These are phyloP conservation scores for Anthophora plumipes DNA, from an alignment of 2,888 invertebrate species.

Conservation along the genomic window DNA sequence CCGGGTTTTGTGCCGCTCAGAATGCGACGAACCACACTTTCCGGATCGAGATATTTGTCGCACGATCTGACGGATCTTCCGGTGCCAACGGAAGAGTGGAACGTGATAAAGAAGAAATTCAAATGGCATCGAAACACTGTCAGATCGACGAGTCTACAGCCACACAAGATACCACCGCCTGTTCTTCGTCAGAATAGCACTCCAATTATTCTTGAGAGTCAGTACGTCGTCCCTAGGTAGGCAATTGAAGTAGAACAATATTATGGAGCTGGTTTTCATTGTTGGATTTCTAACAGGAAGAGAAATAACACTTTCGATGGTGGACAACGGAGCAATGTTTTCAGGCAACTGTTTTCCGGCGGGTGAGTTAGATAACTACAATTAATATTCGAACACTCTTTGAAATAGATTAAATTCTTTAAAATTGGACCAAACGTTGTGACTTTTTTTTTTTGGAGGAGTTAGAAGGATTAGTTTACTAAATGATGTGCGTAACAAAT, in stretches of 20 bases:
- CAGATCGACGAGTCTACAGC: constrained; percentile 82
- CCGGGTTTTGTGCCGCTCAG: constrained; percentile 84
- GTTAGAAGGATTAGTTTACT: no score
- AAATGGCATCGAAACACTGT: constrained; percentile 75
- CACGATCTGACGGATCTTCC: constrained; percentile 88
- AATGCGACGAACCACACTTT: constrained; percentile 85
- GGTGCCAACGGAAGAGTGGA: constrained; percentile 87
- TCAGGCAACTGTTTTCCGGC: constrained; percentile 79
- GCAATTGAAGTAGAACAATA: neutral
- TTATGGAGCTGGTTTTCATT: no score
- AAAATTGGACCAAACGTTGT: no score
- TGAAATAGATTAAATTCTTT: no score
- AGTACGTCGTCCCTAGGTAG: constrained; percentile 66
- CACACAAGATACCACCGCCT: constrained; percentile 81
- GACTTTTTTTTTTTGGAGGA: no score
- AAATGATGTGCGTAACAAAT: no score
- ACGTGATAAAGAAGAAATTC: constrained; percentile 79
- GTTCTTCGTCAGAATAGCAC: constrained; percentile 86
- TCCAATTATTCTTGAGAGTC: constrained; percentile 82
- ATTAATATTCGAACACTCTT: no score
- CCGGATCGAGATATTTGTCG: constrained; percentile 87
- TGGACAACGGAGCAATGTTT: constrained; percentile 72
- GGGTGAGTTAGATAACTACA: constrained; percentile 67
- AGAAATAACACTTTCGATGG: constrained; percentile 77
- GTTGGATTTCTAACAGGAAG: constrained; percentile 64